These are phyloP conservation scores for Cottoperca gobio DNA, from an alignment of 2,797 vertebrate species.

Conservation along the genomic window DNA sequence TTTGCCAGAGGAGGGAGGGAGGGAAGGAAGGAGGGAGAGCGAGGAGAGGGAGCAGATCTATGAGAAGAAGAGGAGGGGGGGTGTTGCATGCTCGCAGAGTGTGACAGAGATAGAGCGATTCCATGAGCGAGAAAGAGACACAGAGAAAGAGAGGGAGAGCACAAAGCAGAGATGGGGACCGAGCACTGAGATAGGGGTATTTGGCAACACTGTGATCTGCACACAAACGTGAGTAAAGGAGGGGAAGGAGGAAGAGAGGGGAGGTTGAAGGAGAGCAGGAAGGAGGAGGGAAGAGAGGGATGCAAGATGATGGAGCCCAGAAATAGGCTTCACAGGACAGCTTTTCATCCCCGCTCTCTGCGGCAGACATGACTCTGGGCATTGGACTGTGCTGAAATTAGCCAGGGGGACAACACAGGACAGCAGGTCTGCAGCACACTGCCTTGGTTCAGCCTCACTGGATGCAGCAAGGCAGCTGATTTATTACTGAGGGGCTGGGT, in stretches of 20 bases:
- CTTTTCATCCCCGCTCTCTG: constrained; percentile 69
- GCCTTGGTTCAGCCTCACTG: constrained; percentile 70
- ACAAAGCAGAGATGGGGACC: constrained; percentile 65
- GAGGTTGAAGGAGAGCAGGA: constrained; percentile 67
- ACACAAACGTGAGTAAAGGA: constrained; percentile 60
- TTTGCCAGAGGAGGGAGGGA: constrained; percentile 70
- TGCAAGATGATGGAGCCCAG: constrained; percentile 75
- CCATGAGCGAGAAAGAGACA: constrained; percentile 63
- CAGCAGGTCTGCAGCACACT: constrained; percentile 75
- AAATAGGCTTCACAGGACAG: constrained; percentile 73
- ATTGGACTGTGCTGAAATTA: constrained; percentile 77
- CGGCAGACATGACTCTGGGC: constrained; percentile 79
- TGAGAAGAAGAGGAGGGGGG: constrained; percentile 60
- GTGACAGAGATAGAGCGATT: constrained; percentile 78
- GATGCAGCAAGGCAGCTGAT: constrained; percentile 81
- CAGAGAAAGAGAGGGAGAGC: constrained; percentile 68
- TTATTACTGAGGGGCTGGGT: constrained; percentile 79
- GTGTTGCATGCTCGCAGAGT: constrained; percentile 77
- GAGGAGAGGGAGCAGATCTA: constrained; percentile 73
- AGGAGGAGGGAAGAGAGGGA: constrained; percentile 53
- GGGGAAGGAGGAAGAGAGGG: constrained; percentile 64
- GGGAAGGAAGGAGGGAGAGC: constrained; percentile 44
- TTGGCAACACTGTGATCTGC: constrained; percentile 61
- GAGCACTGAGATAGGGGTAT: constrained; percentile 62
- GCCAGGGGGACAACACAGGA: constrained; percentile 76